Base-by-base conservation (phyloP, 2,888 invertebrate genomes). In the Chloroclysta siterata region DNA sequence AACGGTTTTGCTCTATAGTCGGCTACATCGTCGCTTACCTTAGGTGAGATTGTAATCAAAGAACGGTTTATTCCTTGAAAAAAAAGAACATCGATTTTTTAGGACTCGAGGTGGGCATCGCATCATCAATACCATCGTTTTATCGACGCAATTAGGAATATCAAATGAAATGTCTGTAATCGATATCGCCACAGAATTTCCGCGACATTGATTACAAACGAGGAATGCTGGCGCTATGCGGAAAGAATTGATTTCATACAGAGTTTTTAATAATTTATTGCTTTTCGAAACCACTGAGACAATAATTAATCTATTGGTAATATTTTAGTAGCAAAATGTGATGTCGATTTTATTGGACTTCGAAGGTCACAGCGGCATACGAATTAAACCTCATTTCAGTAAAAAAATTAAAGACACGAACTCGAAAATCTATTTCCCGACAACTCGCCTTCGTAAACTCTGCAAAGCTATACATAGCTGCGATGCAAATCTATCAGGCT, bases 401-500 rank as follows among this genome's bases (percentile, higher is more conserved):
- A 10, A 10, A 15, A 46, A 10, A 46, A 51, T 51, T 8, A 29
- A 28, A 7, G 33, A 42, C 11, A 15, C 8, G 15, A 47, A 13
- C 48, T 53, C 44, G 36, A 51, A 50, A 58, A 61, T 41, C 51
- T 46, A 66, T 63, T 63, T 54, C 46, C 58, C 46, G 48, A 53
- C 14, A 57, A 42, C 42, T 36, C 57, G 22, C 7, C 14, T 57
- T 46, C 29, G 5, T 14, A 48, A 36, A 58, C 17, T 14, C 33
- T 50, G 60, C 56, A 60, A 65, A 59, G 70, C 68, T 72, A 77
- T 76, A 77, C 78, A 22, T 22, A 81, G 78, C 77, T 79, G 75
- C 11, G 10, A 33, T 10, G 36, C 8, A 4, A 39, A 39, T 39
- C 36, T 8, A 39, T 39, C 36, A 39, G 80, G 81, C 80, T 84